Evolutionary conservation across 2,888 invertebrate species (phyloP), one percentile per base, ranked within the genome.

Genomic region (Gari tellinella): DNA sequence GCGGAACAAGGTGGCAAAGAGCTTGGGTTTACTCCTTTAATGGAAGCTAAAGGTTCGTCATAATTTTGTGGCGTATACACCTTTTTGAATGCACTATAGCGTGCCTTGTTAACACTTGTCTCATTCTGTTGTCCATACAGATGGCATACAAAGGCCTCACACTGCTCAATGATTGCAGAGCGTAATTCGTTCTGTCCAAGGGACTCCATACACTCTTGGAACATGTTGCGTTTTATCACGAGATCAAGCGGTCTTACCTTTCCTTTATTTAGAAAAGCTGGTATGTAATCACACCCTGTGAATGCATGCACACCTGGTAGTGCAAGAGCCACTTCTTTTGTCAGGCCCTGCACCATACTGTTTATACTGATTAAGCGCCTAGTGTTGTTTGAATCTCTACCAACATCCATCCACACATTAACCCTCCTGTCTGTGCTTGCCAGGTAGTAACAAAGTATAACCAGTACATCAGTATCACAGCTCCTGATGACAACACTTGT

Each of bases 401-500:
- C 38, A 31, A 31, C 31, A 31, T 31, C 31, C 31, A 31, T 57
- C 43, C 41, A 57, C 21, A 57, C 57, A 23, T 25, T 12, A 14
- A 41, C 21, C 25, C 14, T 17, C 17, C 23, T 23, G 15, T 43
- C 19, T 25, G 25, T 23, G 19, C 43, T 17, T 4, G 43, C 43
- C 25, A 23, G 14, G 19, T 57, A 43, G 57, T 57, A 25, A 21
- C 26, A 25, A 12, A 57, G 43, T 21, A 57, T 41, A 10, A 57
- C 57, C 3, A 57, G 15, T 15, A 57, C 57, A 57, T 57, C 23
- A 17, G 43, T 57, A 25, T 57, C 57, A 57, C 25, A 23, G 17
- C 57, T 45, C 21, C 57, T 41, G n/a, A 19, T 43, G 43, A 43
- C 43, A 5, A 43, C 15, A 15, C 14, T 8, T 8, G 10, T 40